These are phyloP conservation scores for Brenthis daphne DNA, from an alignment of 2,888 invertebrate species.

Conservation along the genomic window DNA sequence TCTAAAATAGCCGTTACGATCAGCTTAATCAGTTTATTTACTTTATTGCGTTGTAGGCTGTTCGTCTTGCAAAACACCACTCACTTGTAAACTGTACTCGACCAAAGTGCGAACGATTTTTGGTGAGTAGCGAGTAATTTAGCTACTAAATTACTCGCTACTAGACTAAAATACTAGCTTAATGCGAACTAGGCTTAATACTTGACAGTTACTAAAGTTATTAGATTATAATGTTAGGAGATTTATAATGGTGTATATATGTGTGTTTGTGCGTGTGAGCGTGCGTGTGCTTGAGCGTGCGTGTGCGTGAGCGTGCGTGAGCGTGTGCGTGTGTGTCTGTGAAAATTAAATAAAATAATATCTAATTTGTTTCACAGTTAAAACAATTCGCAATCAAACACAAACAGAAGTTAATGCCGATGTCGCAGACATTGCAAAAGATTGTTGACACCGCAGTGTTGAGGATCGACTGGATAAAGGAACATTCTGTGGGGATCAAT, in stretches of 20 bases:
- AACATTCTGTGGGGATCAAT: slow-evolving; percentile 57
- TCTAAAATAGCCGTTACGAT: too few relatives aligned
- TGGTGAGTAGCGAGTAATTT: too few relatives aligned
- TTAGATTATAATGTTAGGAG: background rate
- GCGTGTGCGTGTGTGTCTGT: background rate
- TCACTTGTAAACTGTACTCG: too few relatives aligned
- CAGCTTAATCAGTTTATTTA: too few relatives aligned
- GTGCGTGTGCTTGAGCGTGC: background rate
- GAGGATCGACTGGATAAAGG: slow-evolving; percentile 63
- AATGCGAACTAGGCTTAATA: too few relatives aligned
- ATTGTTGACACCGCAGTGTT: slow-evolving; percentile 66
- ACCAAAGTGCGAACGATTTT: too few relatives aligned
- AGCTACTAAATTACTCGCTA: too few relatives aligned
- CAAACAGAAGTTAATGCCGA: slow-evolving; percentile 62
- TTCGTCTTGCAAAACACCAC: too few relatives aligned
- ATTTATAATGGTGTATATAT: background rate
- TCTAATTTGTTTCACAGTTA: slow-evolving; percentile 50
- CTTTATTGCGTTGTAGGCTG: too few relatives aligned
- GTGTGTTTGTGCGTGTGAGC: background rate
- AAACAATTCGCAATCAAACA: slow-evolving; percentile 66
- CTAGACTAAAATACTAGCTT: too few relatives aligned
- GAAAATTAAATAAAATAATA: background rate
- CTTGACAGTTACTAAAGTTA: too few relatives aligned
- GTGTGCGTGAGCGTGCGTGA: background rate
- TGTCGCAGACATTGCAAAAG: slow-evolving; percentile 73